Conservation (phyloP, 2,888 invertebrate species). For the Ormia ochracea region DNA sequence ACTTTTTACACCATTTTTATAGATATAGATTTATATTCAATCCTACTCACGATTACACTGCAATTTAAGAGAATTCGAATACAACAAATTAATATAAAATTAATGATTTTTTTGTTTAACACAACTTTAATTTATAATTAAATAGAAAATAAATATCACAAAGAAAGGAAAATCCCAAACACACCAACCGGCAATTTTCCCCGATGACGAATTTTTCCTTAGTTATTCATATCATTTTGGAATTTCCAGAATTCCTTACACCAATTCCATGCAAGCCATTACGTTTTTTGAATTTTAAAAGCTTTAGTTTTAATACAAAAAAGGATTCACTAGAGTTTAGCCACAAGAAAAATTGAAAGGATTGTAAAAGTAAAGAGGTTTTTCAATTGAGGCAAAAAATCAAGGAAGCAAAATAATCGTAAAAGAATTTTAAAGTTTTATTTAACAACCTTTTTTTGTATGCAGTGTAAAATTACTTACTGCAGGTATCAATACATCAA, state of each 20-base stretch:
- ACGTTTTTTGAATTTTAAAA: conserved; percentile 6
- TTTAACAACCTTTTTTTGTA: neutral
- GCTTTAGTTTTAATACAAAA: neutral
- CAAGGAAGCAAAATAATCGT: neutral
- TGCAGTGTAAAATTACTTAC: neutral
- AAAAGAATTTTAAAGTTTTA: conserved; percentile 19
- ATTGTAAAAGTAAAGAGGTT: neutral
- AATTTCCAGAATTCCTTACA: neutral
- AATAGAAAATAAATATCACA: no score
- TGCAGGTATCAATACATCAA: conserved; percentile 33
- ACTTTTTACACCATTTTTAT: no score
- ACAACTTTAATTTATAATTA: no score
- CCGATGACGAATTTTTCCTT: no score
- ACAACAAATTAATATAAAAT: no score
- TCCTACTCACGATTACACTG: no score
- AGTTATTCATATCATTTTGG: no score
- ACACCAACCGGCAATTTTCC: no score
- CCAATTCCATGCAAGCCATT: conserved; percentile 5
- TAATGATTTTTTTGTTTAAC: no score
- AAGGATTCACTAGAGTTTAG: neutral
- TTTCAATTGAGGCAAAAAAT: neutral
- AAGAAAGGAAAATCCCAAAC: no score
- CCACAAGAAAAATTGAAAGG: neutral
- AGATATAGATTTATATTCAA: no score
- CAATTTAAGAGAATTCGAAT: no score